A percentile compares a stretch with the other conserved stretches of the same genome.
These are phyloP conservation scores for Callorhinus ursinus DNA, from an alignment of 2,113 vertebrate species.

Conservation along the genomic window DNA sequence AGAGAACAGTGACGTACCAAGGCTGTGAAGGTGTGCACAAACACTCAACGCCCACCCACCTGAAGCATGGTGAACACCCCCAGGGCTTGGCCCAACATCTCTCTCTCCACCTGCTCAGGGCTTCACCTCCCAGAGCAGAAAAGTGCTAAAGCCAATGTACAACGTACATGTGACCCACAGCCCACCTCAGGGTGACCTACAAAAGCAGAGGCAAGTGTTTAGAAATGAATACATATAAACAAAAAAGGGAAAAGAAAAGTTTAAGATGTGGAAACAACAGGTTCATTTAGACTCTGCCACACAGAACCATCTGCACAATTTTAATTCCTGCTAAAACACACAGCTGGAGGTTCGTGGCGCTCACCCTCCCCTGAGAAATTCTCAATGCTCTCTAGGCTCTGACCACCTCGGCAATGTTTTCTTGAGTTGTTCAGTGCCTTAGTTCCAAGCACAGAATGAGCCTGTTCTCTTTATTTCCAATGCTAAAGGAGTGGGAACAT, in stretches of 20 bases:
- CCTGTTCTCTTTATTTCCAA: not conserved
- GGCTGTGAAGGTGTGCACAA: not conserved
- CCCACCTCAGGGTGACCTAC: not conserved
- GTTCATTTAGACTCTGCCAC: not conserved
- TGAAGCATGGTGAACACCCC: no score
- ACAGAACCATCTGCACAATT: not conserved
- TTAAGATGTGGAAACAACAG: not conserved
- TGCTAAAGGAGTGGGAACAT: not conserved
- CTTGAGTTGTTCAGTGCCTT: not conserved
- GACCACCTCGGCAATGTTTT: not conserved
- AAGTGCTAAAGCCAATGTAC: not conserved
- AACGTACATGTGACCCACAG: not conserved
- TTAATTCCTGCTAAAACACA: not conserved
- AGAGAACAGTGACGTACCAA: not conserved
- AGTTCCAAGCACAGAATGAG: not conserved
- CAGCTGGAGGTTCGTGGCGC: not conserved
- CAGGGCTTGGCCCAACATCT: not conserved
- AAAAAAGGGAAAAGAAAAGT: not conserved
- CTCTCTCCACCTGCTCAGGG: not conserved
- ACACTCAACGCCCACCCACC: rapidly evolving
- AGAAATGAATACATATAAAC: not conserved
- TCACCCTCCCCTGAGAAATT: not conserved
- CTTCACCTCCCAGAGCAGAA: not conserved
- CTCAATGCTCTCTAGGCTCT: not conserved
- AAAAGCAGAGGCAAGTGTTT: not conserved